Evolutionary conservation across 2,113 vertebrate genomes (phyloP).

Genomic region (Mesoclemmys tuberculata): DNA sequence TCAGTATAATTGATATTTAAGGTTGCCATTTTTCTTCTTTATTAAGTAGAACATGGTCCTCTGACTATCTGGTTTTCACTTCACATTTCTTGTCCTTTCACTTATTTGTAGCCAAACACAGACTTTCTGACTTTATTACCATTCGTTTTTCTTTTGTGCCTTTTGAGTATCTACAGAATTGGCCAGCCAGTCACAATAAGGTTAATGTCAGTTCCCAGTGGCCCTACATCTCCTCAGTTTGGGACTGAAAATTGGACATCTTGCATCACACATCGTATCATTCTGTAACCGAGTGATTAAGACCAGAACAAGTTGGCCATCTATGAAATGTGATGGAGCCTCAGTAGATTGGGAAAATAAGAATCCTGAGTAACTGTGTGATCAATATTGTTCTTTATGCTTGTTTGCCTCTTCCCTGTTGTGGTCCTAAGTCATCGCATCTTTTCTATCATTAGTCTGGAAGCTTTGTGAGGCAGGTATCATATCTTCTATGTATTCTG

Average conservation of each 20-base stretch:
- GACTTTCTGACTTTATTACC: neutral
- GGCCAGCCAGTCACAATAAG: neutral
- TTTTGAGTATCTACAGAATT: neutral
- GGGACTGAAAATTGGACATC: neutral
- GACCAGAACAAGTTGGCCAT: neutral
- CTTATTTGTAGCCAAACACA: neutral
- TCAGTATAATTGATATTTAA: neutral
- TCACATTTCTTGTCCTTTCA: slow-evolving; percentile 17
- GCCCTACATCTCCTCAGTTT: neutral
- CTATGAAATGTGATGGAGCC: neutral
- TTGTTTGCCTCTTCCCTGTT: neutral
- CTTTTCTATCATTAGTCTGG: neutral
- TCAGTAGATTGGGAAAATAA: neutral
- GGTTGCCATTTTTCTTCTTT: slow-evolving; percentile 8
- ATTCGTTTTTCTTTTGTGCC: neutral
- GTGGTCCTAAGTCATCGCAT: neutral
- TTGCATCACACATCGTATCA: rapidly evolving
- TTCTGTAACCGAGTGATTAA: neutral
- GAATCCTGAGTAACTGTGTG: neutral
- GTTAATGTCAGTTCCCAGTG: rapidly evolving
- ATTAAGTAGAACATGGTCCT: neutral
- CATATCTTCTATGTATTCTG: neutral
- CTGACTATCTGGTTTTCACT: neutral
- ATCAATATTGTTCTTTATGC: neutral
- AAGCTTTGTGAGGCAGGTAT: neutral